A percentile compares a stretch with the other conserved stretches of the same genome.
Evolutionary conservation across 1,140 invertebrate genomes (phyloP).

Genomic region (Hylaeus anthracinus): DNA sequence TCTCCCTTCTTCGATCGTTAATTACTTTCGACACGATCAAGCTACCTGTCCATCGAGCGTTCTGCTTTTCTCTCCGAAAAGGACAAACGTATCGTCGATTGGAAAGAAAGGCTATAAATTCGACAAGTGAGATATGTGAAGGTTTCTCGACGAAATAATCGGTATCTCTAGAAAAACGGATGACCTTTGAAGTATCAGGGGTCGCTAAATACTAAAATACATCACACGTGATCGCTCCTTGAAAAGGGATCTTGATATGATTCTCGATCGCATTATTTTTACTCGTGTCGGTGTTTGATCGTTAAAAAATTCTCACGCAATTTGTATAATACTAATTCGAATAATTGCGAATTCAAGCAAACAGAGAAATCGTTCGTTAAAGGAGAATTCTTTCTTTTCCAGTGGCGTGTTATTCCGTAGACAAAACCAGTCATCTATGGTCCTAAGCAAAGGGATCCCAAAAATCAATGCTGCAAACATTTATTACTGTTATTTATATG

Average conservation of each 20-base stretch:
- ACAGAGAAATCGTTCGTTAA: background rate
- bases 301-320: background rate
- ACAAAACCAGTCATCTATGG: too few species aligned
- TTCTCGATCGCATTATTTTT: background rate
- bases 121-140: constrained; percentile 29
- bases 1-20: constrained; percentile 53
- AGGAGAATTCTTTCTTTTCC: too few species aligned
- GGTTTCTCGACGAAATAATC: background rate
- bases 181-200: background rate
- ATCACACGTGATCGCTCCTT: background rate
- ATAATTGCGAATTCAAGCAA: background rate
- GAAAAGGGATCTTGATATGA: constrained; percentile 1
- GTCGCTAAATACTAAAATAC: background rate
- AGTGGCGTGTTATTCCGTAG: too few species aligned
- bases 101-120: background rate
- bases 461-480: constrained; percentile 17
- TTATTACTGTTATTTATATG: too few species aligned
- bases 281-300: background rate
- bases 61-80: background rate
- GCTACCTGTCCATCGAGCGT: constrained; percentile 32
- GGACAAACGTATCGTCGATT: too few species aligned
- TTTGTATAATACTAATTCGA: background rate
- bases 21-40: constrained; percentile 68
- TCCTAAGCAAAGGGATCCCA: too few species aligned
- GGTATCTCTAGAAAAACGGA: background rate